These are phyloP conservation scores for Dasyprocta punctata DNA, from an alignment of 2,113 vertebrate species.

Conservation along the genomic window DNA sequence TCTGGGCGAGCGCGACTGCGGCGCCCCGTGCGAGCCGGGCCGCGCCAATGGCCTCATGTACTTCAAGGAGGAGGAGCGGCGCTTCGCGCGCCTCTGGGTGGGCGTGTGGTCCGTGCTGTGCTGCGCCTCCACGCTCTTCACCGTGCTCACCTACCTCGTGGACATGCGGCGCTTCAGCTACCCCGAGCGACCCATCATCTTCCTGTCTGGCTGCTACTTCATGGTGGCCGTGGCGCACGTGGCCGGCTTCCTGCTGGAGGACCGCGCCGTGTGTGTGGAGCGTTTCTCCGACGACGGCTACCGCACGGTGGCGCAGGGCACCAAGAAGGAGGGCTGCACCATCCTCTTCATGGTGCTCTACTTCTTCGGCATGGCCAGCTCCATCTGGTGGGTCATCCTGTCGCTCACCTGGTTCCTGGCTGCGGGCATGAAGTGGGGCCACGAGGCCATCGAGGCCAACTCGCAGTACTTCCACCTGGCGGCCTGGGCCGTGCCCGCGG, in stretches of 20 bases:
- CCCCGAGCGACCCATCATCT: conserved; percentile 95
- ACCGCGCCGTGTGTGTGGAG: conserved; percentile 92
- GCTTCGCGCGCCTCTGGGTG: conserved; percentile 93
- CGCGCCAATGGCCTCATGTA: conserved; percentile 94
- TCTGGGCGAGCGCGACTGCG: conserved; percentile 93
- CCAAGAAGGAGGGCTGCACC: conserved; percentile 95
- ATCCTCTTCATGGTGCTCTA: conserved; percentile 96
- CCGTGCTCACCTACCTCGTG: conserved; percentile 93
- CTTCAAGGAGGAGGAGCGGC: conserved; percentile 93
- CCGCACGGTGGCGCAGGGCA: conserved; percentile 94
- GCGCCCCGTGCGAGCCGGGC: conserved; percentile 93
- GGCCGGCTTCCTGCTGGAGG: conserved; percentile 92
- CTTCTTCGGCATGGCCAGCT: conserved; percentile 96
- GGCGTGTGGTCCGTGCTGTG: conserved; percentile 93
- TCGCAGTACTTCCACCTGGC: conserved; percentile 95
- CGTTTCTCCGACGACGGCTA: conserved; percentile 91
- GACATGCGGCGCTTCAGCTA: conserved; percentile 94
- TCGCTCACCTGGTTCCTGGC: conserved; percentile 97
- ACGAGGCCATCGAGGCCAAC: conserved; percentile 97
- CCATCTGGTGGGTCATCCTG: conserved; percentile 97
- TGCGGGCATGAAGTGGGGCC: conserved; percentile 96
- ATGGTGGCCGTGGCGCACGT: conserved; percentile 95
- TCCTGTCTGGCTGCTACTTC: conserved; percentile 95
- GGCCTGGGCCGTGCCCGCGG: conserved; percentile 94
- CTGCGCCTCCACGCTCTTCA: conserved; percentile 94